Conservation (phyloP, 2,113 vertebrate species). For the Sisor rabdophorus region DNA sequence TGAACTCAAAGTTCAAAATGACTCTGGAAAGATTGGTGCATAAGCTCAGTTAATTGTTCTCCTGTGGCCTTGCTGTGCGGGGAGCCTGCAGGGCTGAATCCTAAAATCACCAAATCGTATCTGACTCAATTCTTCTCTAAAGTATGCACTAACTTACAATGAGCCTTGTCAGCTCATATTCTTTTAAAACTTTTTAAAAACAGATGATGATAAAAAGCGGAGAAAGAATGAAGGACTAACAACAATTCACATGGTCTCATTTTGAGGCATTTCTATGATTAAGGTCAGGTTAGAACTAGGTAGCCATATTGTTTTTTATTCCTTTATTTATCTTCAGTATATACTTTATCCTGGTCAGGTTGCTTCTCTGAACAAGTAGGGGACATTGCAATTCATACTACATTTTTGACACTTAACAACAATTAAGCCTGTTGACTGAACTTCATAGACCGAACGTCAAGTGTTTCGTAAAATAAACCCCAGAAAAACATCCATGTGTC, state of each 20-base stretch:
- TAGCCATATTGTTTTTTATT: background rate
- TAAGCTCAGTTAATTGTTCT: constrained; percentile 49
- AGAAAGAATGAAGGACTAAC: background rate
- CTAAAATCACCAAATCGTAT: constrained; percentile 23
- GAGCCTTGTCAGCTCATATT: constrained; percentile 17
- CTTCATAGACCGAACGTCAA: too few relatives aligned
- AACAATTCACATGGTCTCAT: background rate
- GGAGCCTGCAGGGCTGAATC: constrained; percentile 28
- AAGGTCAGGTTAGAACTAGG: background rate
- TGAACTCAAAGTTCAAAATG: constrained; percentile 32
- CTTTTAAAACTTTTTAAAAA: constrained; percentile 11
- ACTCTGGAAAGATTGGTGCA: constrained; percentile 33
- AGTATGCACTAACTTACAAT: constrained; percentile 22
- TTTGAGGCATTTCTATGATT: background rate
- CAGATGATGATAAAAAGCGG: background rate
- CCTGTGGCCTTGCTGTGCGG: constrained; percentile 34
- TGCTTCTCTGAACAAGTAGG: too few relatives aligned
- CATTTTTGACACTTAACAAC: too few relatives aligned
- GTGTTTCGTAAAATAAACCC: too few relatives aligned
- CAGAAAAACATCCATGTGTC: too few relatives aligned
- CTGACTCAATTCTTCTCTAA: constrained; percentile 9
- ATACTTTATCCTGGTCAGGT: background rate
- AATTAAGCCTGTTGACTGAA: too few relatives aligned
- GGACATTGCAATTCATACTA: too few relatives aligned
- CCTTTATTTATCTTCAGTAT: background rate